Base-by-base conservation (phyloP, 2,888 invertebrate genomes). In the Caenorhabditis sp. region DNA sequence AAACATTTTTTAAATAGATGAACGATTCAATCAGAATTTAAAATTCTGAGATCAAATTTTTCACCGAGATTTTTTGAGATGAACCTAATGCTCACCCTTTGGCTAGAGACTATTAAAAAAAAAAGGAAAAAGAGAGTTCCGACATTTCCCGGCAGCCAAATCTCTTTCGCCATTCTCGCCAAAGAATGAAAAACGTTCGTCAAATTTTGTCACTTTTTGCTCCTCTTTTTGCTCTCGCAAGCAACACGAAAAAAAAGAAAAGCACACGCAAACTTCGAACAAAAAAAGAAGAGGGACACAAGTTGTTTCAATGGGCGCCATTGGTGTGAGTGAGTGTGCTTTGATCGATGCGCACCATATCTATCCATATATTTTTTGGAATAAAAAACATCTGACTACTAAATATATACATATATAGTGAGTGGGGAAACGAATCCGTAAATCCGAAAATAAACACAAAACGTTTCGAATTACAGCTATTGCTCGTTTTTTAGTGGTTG, bases 161-260 rank as follows among this genome's bases (percentile, higher is more conserved):
- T 43, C 43, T 17, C 17, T 43, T n/a, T n/a, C n/a, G n/a, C n/a
- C n/a, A 3, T 17, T 43, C 14, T 43, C 43, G 43, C 43, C 14
- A 23, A 36, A 31, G 25, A 31, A 38, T 27, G 27, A 56, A 43
- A 25, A 61, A 31, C 53, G 53, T 43, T 49, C 56, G 57, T 52
- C 58, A 67, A 49, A 57, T 61, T 57, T 31, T 23, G 27, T 52
- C 50, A 23, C 59, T 63, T 63, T 38, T 57, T 57, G 53, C 43
- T 53, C 64, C 12, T 64, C n/a, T n/a, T n/a, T n/a, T n/a, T n/a
- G n/a, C n/a, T n/a, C 36, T 64, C 23, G 17, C 20, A 31, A 23
- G 17, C 21, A 10, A 38, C 38, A 38, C 43, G 10, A 43, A 43
- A 43, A 43, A 43, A 43, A 17, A 12, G 43, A 5, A 14, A 43